Conservation (phyloP, 1,140 invertebrate genomes). For the Zaprionus inermis region DNA sequence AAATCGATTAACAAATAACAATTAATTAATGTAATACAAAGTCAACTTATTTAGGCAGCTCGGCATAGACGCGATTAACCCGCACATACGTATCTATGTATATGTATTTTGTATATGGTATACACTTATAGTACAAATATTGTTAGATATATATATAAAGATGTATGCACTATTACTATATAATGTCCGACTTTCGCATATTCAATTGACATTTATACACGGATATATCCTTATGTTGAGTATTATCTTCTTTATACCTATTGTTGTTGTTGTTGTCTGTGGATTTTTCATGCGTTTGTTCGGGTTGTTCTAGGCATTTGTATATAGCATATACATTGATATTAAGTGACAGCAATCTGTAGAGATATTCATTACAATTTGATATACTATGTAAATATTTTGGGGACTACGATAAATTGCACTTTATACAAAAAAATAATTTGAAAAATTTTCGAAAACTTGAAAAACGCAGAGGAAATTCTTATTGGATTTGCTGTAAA, state of each 20-base stretch:
- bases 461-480: neutral
- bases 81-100: constrained; percentile 22
- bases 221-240: constrained; percentile 16
- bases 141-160: constrained; percentile 17
- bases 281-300: constrained; percentile 1
- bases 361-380: neutral
- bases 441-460: neutral
- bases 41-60: constrained; percentile 74
- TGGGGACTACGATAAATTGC: neutral
- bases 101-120: constrained; percentile 35
- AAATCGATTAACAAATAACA: constrained; percentile 24
- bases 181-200: constrained; percentile 1
- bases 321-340: constrained; percentile 30
- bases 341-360: constrained; percentile 16
- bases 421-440: neutral
- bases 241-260: neutral
- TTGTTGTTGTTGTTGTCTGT: neutral
- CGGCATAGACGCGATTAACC: constrained; percentile 72
- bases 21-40: constrained; percentile 38
- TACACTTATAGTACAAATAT: constrained; percentile 43
- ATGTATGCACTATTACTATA: constrained; percentile 14
- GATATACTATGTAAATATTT: neutral
- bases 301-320: constrained; percentile 2
- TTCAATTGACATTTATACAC: constrained; percentile 70
- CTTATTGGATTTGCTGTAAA: neutral